Conservation (phyloP, 2,797 vertebrate genomes). For the Vireo griseus region DNA sequence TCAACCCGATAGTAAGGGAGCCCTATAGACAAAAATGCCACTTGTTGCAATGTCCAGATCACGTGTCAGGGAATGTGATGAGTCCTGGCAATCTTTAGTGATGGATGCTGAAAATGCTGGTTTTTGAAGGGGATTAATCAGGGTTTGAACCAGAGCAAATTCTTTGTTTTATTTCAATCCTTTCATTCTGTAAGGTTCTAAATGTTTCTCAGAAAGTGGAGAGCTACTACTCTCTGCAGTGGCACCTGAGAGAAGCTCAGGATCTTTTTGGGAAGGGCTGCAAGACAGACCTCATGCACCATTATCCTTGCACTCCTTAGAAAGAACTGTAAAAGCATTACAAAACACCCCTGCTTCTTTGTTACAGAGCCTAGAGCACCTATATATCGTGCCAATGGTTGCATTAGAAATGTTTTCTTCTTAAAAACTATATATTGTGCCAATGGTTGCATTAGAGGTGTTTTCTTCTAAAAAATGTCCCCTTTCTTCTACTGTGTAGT, state of each 20-base stretch:
- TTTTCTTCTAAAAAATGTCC: not conserved
- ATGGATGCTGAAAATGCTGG: not conserved
- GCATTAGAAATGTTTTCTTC: not conserved
- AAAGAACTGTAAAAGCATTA: not conserved
- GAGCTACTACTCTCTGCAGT: not conserved
- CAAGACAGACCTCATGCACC: not conserved
- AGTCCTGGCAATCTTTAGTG: not conserved
- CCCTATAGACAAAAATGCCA: not conserved
- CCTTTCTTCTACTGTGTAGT: not conserved
- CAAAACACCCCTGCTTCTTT: not conserved
- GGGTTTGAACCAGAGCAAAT: not conserved
- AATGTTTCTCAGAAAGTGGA: not conserved
- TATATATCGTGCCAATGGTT: not conserved
- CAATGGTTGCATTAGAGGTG: not conserved
- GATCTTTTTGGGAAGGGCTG: not conserved
- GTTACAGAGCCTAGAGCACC: not conserved
- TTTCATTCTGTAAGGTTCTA: not conserved
- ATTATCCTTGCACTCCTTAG: not conserved
- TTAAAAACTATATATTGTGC: not conserved
- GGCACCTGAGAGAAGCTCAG: not conserved
- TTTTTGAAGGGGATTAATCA: not conserved
- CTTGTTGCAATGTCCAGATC: not conserved
- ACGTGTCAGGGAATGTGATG: constrained; percentile 10
- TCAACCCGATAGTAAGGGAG: not conserved
- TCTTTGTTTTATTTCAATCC: not conserved